Evolutionary conservation across 2,888 invertebrate species (phyloP).

Genomic region (Smittia sp.): DNA sequence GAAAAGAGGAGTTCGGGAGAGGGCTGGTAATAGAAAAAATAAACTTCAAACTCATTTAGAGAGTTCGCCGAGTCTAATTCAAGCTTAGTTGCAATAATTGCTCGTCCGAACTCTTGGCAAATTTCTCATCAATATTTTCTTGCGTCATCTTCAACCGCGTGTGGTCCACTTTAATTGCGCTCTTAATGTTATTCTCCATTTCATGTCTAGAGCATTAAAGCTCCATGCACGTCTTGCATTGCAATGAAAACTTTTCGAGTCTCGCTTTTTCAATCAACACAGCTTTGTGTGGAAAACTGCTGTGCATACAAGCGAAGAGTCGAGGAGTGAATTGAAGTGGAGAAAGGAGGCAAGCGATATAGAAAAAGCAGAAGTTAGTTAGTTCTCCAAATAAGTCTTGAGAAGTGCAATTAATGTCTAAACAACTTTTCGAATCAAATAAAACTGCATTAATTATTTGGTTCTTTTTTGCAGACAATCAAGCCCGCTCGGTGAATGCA

Average conservation of each 20-base stretch:
- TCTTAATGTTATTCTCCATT: too few species aligned
- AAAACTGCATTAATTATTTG: neutral
- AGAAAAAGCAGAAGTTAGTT: conserved; percentile 14
- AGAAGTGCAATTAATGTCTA: conserved; percentile 19
- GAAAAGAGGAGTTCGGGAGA: too few species aligned
- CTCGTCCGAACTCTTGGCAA: too few species aligned
- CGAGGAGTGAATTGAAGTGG: neutral
- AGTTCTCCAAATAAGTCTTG: conserved; percentile 6
- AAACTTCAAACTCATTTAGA: too few species aligned
- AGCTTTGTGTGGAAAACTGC: neutral
- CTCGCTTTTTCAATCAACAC: conserved; percentile 19
- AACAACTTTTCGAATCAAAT: neutral
- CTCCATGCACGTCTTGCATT: too few species aligned
- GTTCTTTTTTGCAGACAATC: conserved; percentile 21
- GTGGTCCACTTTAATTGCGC: too few species aligned
- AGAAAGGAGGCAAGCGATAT: neutral
- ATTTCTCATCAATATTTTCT: too few species aligned
- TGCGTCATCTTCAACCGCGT: too few species aligned
- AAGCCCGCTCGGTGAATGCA: conserved; percentile 26
- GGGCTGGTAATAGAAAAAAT: too few species aligned
- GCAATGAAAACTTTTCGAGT: conserved; percentile 18
- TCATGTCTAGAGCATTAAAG: too few species aligned
- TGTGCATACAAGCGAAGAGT: neutral
- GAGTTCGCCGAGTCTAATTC: too few species aligned
- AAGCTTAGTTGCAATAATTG: too few species aligned